A percentile compares a stretch with the other conserved stretches of the same genome.
Evolutionary conservation across 2,113 vertebrate species (phyloP).

Genomic region (Puntigrus tetrazona): DNA sequence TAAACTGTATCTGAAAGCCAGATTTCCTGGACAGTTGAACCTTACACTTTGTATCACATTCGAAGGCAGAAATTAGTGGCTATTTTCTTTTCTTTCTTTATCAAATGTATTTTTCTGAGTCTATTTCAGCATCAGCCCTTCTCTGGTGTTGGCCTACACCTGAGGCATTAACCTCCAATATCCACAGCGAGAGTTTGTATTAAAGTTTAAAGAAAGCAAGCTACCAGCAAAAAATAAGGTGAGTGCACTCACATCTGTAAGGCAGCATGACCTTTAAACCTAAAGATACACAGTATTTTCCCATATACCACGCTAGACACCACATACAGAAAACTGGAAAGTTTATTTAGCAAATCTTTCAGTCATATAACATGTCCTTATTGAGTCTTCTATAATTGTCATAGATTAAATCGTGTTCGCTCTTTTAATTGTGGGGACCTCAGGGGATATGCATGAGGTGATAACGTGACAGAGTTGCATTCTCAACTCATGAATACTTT

Average conservation of each 20-base stretch:
- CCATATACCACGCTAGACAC: not conserved
- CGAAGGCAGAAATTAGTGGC: constrained; percentile 2
- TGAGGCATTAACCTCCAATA: constrained; percentile 43
- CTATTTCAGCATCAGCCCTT: not conserved
- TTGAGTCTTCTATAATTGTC: constrained; percentile 9
- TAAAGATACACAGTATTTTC: not conserved
- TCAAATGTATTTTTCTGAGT: not conserved
- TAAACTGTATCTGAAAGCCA: not conserved
- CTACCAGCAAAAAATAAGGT: constrained; percentile 13
- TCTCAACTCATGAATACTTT: constrained; percentile 22
- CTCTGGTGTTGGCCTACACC: not conserved
- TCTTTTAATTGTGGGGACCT: not conserved
- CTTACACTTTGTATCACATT: not conserved
- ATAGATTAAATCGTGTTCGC: not conserved
- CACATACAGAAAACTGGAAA: not conserved
- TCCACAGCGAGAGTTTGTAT: constrained; percentile 26
- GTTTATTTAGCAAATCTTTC: not conserved
- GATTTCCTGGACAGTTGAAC: not conserved
- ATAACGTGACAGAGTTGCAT: constrained; percentile 24
- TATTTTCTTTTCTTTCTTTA: not conserved
- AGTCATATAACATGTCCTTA: not conserved
- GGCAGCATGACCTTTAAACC: not conserved
- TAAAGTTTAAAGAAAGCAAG: constrained; percentile 22
- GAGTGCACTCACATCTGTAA: not conserved
- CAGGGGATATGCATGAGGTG: constrained; percentile 25